Conservation (phyloP, 1,140 invertebrate genomes). For the Rhopalosiphum padi region DNA sequence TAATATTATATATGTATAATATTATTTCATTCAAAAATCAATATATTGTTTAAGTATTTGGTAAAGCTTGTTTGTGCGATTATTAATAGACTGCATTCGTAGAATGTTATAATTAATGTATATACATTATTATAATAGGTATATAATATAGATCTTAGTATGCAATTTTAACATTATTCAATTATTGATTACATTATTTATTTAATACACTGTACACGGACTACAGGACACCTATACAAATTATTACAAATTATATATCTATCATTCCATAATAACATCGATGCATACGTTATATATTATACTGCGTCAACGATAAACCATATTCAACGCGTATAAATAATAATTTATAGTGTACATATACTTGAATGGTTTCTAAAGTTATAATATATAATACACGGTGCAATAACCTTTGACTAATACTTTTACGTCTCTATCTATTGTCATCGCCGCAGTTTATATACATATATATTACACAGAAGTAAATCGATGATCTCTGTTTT, state of each 20-base stretch:
- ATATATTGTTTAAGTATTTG: background rate
- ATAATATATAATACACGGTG: background rate
- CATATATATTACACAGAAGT: background rate
- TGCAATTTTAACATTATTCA: background rate
- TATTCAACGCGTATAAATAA: no score
- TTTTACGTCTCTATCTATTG: background rate
- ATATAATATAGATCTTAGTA: background rate
- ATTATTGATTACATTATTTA: background rate
- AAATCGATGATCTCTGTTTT: slow-evolving; percentile 58
- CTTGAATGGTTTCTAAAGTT: no score
- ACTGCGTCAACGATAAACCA: no score
- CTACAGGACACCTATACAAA: background rate
- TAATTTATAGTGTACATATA: no score
- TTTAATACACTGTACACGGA: background rate
- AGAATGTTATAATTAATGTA: background rate
- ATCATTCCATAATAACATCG: no score
- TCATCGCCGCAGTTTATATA: no score
- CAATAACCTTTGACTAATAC: background rate
- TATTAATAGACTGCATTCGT: background rate
- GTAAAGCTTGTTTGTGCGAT: background rate
- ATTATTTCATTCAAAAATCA: background rate
- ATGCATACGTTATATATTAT: no score
- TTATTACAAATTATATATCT: no score
- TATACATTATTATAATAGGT: background rate
- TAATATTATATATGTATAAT: background rate